These are phyloP conservation scores for Cryptocheilus praepositus DNA, from an alignment of 2,888 invertebrate species.

Conservation along the genomic window DNA sequence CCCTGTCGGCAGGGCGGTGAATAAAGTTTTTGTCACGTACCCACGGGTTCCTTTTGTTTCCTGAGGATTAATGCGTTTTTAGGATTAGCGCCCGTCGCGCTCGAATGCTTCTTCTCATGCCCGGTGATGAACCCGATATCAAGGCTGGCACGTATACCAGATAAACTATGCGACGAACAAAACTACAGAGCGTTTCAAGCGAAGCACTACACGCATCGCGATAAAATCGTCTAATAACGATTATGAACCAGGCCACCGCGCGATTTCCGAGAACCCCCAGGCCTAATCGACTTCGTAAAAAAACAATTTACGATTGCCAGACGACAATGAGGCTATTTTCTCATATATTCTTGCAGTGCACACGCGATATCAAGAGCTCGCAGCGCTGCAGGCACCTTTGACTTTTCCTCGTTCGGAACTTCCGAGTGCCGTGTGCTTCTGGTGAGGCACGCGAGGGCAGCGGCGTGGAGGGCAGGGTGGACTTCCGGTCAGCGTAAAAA, in stretches of 20 bases:
- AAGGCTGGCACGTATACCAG: not conserved
- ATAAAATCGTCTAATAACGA: too few species aligned
- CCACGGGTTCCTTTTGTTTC: not conserved
- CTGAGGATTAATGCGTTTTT: constrained; percentile 7
- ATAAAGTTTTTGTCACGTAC: constrained; percentile 5
- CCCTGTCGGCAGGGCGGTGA: not conserved
- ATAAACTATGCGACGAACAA: not conserved
- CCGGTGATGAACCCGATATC: not conserved
- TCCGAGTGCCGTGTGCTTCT: constrained; percentile 14
- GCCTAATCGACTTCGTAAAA: too few species aligned
- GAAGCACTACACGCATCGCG: too few species aligned
- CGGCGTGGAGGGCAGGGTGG: constrained; percentile 2
- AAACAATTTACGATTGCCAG: not conserved
- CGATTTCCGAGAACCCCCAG: too few species aligned
- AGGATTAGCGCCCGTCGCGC: not conserved
- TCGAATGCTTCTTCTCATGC: not conserved
- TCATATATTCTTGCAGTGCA: not conserved
- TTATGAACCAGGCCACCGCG: too few species aligned
- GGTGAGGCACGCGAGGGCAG: not conserved
- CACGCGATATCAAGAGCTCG: too few species aligned
- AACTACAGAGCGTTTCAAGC: not conserved
- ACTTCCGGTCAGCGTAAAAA: constrained; percentile 42
- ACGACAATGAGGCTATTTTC: too few species aligned
- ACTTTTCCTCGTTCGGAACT: constrained; percentile 26
- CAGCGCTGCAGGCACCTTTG: not conserved